These are phyloP conservation scores for Montipora sp. DNA, from an alignment of 64 coral and sea anemone genomes.

Conservation along the genomic window DNA sequence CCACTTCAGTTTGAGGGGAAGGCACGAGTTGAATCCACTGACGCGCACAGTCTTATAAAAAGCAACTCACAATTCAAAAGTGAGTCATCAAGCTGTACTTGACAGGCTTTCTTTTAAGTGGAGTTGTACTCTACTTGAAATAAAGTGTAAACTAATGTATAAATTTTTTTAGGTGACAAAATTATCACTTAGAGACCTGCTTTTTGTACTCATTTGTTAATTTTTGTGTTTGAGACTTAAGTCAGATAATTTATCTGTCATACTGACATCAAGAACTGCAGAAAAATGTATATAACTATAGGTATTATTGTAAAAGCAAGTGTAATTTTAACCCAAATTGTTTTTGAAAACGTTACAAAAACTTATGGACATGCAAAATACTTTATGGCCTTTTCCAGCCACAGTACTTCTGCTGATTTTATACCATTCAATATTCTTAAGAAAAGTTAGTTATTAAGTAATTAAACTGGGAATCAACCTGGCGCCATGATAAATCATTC, in stretches of 20 bases:
- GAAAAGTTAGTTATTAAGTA: no score
- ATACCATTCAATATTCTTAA: no score
- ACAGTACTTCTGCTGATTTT: background rate
- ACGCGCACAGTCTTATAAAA: background rate
- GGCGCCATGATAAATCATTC: no score
- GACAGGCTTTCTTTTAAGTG: slow-evolving; percentile 9
- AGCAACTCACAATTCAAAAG: background rate
- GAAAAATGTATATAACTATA: background rate
- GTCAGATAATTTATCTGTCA: background rate
- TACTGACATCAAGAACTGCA: background rate
- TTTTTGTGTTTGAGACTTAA: background rate
- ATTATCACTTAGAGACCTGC: background rate
- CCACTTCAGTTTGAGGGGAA: background rate
- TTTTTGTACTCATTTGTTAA: background rate
- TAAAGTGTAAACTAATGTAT: slow-evolving; percentile 24
- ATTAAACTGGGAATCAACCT: no score
- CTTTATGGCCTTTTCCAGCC: background rate
- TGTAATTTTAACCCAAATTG: background rate
- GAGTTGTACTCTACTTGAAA: background rate
- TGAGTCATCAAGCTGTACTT: slow-evolving; percentile 4
- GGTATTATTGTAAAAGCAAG: background rate
- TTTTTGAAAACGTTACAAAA: background rate
- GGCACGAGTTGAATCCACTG: background rate
- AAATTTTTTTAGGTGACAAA: background rate
- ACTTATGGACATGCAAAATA: background rate